Conservation (phyloP, 2,113 vertebrate genomes). For the Corythaixoides concolor region DNA sequence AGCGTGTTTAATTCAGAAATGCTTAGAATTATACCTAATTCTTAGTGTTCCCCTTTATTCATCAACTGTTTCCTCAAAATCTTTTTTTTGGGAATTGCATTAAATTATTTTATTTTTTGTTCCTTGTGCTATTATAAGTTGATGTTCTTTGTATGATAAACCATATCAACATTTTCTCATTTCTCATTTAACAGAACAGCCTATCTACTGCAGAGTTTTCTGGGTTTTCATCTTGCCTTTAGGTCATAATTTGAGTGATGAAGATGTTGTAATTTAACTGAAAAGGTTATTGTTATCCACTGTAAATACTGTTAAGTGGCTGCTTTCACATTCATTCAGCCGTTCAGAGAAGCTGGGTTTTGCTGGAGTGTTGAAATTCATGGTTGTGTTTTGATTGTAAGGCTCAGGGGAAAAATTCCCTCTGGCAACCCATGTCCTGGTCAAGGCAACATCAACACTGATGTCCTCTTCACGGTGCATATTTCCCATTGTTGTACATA, state of each 20-base stretch:
- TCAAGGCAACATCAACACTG: not conserved
- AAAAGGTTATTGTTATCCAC: not conserved
- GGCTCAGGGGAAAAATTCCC: not conserved
- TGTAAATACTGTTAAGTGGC: not conserved
- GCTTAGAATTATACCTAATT: not conserved
- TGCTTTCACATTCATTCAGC: not conserved
- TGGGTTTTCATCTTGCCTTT: conserved; percentile 8
- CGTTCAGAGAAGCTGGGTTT: not conserved
- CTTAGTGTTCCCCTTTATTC: not conserved
- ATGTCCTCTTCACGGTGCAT: not conserved
- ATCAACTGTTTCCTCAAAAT: not conserved
- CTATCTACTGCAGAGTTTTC: not conserved
- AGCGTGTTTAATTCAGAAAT: not conserved
- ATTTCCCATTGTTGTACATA: not conserved
- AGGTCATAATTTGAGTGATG: conserved; percentile 5
- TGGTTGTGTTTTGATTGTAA: not conserved
- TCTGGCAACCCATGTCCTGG: not conserved
- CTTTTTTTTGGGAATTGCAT: not conserved
- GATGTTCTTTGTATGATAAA: not conserved
- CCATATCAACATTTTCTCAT: not conserved
- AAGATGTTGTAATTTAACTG: not conserved
- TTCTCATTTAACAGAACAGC: not conserved
- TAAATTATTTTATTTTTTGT: not conserved
- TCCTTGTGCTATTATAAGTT: not conserved
- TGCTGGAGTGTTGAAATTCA: not conserved